Percentiles rank a stretch among this genome's conserved stretches.
Evolutionary conservation across 2,113 vertebrate genomes (phyloP).

Genomic region (Donacobius atricapilla): DNA sequence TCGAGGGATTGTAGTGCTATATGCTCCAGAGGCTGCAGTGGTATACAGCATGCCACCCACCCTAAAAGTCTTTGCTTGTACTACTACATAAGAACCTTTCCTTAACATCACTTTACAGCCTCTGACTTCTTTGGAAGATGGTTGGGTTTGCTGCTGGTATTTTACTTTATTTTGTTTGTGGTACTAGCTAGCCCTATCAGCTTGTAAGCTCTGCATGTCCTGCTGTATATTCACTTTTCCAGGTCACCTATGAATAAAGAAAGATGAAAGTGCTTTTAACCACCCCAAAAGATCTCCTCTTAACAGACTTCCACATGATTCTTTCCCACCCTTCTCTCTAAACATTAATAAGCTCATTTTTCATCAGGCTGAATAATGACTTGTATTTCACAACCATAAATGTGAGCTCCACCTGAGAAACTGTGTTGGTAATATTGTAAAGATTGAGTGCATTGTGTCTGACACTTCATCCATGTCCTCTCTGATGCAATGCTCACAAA

Average conservation of each 20-base stretch:
- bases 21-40: not conserved
- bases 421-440: not conserved
- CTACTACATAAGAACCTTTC: not conserved
- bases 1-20: not conserved
- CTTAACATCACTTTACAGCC: not conserved
- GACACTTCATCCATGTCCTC: not conserved
- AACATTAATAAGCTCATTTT: not conserved
- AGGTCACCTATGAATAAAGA: not conserved
- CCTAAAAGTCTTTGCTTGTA: not conserved
- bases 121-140: not conserved
- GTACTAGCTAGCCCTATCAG: not conserved
- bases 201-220: not conserved
- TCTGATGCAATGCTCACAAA: not conserved
- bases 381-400: not conserved
- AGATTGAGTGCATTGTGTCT: not conserved
- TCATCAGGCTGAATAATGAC: not conserved
- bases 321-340: not conserved
- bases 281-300: not conserved
- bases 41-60: rapidly evolving
- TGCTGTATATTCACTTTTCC: not conserved
- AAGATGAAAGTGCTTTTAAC: not conserved
- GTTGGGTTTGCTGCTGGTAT: not conserved
- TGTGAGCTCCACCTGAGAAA: not conserved
- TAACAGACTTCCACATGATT: not conserved
- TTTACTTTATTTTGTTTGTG: not conserved